A percentile compares a stretch with the other conserved stretches of the same genome.
Conservation (phyloP, 2,888 invertebrate genomes). For the Auanema sp. region DNA sequence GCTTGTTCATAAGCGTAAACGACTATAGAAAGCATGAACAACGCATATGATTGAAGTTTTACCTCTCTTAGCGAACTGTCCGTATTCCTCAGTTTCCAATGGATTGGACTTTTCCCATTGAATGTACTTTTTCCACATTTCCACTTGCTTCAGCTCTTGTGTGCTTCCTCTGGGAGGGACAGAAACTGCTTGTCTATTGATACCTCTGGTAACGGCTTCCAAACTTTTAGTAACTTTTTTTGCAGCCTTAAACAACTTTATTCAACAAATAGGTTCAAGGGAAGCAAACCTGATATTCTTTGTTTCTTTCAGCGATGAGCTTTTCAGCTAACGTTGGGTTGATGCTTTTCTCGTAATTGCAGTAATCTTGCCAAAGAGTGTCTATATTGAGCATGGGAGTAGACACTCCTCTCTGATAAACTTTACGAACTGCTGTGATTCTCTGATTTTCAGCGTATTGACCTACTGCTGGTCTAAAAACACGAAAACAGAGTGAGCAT, state of each 20-base stretch:
- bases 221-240: slow-evolving; percentile 91
- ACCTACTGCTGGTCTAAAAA: slow-evolving; percentile 82
- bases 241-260: slow-evolving; percentile 26
- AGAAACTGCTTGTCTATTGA: slow-evolving; percentile 92
- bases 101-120: slow-evolving; percentile 96
- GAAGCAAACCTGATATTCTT: slow-evolving; percentile 75
- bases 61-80: slow-evolving; percentile 81
- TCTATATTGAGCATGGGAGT: slow-evolving; percentile 97
- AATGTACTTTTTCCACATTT: slow-evolving; percentile 98
- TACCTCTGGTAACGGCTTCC: slow-evolving; percentile 88
- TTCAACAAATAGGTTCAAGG: neutral
- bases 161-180: slow-evolving; percentile 80
- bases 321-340: slow-evolving; percentile 89
- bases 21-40: slow-evolving; percentile 68
- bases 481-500: neutral
- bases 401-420: slow-evolving; percentile 91
- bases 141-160: slow-evolving; percentile 70
- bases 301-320: slow-evolving; percentile 91
- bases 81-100: slow-evolving; percentile 90
- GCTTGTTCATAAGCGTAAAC: slow-evolving; percentile 99
- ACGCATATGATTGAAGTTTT: neutral
- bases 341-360: slow-evolving; percentile 85
- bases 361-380: slow-evolving; percentile 90
- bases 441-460: slow-evolving; percentile 99
- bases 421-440: slow-evolving; percentile 94